Percentiles rank a stretch among this genome's conserved stretches.
Evolutionary conservation across 2,888 invertebrate species (phyloP).

Genomic region (Pecten maximus): DNA sequence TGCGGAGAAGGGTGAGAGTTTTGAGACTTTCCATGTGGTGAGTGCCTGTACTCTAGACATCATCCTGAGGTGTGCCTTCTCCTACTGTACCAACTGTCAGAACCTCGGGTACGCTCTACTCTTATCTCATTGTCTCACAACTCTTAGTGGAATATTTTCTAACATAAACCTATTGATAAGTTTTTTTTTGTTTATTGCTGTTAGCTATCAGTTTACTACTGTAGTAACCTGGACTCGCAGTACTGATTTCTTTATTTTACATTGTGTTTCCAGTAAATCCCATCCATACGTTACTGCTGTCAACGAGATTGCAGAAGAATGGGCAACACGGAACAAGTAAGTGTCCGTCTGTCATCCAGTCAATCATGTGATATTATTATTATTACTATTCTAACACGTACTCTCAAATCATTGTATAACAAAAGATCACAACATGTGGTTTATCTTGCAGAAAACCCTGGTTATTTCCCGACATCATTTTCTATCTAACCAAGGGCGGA

Average conservation of each 20-base stretch:
- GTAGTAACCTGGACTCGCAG: too few species aligned
- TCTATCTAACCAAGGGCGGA: neutral
- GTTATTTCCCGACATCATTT: conserved; percentile 4
- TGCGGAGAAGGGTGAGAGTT: conserved; percentile 54
- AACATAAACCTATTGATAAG: too few species aligned
- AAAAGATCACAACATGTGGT: too few species aligned
- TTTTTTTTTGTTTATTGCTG: too few species aligned
- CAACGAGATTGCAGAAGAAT: conserved; percentile 58
- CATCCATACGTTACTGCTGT: conserved; percentile 69
- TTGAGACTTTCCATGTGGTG: conserved; percentile 64
- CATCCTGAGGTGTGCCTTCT: conserved; percentile 68
- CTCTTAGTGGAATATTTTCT: too few species aligned
- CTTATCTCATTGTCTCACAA: neutral
- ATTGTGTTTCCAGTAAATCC: conserved; percentile 58
- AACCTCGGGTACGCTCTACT: conserved; percentile 57
- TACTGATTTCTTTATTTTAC: neutral
- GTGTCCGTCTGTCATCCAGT: neutral
- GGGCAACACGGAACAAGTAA: conserved; percentile 54
- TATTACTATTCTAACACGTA: too few species aligned
- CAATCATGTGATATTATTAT: neutral
- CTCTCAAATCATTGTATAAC: too few species aligned
- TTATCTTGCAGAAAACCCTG: too few species aligned
- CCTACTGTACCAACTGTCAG: conserved; percentile 64
- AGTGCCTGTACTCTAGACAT: conserved; percentile 65
- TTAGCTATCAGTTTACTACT: too few species aligned